Evolutionary conservation across 2,113 vertebrate species (phyloP).

Genomic region (Pagrus major): DNA sequence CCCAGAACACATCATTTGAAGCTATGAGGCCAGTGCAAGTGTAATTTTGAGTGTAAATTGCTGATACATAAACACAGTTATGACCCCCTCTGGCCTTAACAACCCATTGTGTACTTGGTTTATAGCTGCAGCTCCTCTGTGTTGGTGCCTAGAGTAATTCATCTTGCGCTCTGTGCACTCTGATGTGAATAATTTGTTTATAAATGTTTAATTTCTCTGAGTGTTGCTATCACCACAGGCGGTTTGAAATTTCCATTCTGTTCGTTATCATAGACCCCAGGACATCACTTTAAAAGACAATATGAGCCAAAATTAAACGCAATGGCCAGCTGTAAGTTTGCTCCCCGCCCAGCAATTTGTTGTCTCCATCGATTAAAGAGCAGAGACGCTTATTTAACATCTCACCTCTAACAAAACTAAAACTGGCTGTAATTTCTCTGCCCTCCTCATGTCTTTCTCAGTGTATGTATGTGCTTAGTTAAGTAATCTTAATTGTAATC

Average conservation of each 20-base stretch:
- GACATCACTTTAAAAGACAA: slow-evolving; percentile 31
- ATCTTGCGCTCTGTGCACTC: slow-evolving; percentile 25
- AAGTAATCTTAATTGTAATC: too few species aligned
- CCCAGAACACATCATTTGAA: not conserved
- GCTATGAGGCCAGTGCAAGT: not conserved
- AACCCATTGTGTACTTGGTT: slow-evolving; percentile 20
- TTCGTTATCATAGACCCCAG: slow-evolving; percentile 17
- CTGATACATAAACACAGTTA: not conserved
- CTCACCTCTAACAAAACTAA: not conserved
- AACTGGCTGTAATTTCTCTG: not conserved
- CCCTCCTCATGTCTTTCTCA: not conserved
- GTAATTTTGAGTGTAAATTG: slow-evolving; percentile 9
- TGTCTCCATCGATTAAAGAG: slow-evolving; percentile 29
- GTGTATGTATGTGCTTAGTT: slow-evolving; percentile 28
- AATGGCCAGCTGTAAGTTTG: slow-evolving; percentile 6
- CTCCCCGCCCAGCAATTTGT: not conserved
- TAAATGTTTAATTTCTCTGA: slow-evolving; percentile 58
- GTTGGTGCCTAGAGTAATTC: slow-evolving; percentile 19
- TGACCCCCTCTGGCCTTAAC: slow-evolving; percentile 15
- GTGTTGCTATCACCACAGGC: slow-evolving; percentile 32
- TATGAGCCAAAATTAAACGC: slow-evolving; percentile 39
- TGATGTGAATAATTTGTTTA: slow-evolving; percentile 46
- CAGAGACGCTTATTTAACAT: not conserved
- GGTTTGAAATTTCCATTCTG: slow-evolving; percentile 47
- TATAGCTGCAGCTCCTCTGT: slow-evolving; percentile 19